A percentile compares a stretch with the other conserved stretches of the same genome.
Conservation (phyloP, 2,113 vertebrate genomes). For the Cnemophilus loriae region DNA sequence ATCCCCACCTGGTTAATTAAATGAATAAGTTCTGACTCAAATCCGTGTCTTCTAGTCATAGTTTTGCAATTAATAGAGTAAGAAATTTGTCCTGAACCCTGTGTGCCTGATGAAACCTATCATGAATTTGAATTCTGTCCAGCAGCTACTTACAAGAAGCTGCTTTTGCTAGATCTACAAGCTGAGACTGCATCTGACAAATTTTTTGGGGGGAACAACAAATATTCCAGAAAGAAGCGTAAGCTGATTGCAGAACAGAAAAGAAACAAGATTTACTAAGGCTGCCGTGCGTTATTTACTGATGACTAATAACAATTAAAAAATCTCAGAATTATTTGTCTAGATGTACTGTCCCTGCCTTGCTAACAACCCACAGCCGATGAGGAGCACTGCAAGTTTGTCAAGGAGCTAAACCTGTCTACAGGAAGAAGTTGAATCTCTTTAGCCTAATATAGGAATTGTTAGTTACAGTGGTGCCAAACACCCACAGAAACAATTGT, state of each 20-base stretch:
- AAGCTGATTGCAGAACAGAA: not conserved
- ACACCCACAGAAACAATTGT: not conserved
- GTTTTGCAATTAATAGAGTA: not conserved
- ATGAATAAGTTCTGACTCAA: not conserved
- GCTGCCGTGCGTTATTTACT: not conserved
- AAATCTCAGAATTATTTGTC: not conserved
- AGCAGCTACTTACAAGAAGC: not conserved
- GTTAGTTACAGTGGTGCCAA: not conserved
- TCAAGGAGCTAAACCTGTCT: not conserved
- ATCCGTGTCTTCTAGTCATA: fast-evolving
- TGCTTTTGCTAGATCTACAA: not conserved
- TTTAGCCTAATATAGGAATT: not conserved
- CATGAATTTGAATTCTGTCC: not conserved
- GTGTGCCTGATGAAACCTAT: not conserved
- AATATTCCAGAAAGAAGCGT: not conserved
- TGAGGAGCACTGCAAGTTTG: not conserved
- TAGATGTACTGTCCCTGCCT: not conserved
- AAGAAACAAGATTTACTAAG: not conserved
- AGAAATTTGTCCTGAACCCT: not conserved
- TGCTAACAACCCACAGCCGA: not conserved
- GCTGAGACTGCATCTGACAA: not conserved
- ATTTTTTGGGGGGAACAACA: not conserved
- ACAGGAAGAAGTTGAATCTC: not conserved
- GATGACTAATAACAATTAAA: not conserved
- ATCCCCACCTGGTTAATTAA: not conserved